These are phyloP conservation scores for Sander lucioperca DNA, from an alignment of 2,113 vertebrate genomes.

Conservation along the genomic window DNA sequence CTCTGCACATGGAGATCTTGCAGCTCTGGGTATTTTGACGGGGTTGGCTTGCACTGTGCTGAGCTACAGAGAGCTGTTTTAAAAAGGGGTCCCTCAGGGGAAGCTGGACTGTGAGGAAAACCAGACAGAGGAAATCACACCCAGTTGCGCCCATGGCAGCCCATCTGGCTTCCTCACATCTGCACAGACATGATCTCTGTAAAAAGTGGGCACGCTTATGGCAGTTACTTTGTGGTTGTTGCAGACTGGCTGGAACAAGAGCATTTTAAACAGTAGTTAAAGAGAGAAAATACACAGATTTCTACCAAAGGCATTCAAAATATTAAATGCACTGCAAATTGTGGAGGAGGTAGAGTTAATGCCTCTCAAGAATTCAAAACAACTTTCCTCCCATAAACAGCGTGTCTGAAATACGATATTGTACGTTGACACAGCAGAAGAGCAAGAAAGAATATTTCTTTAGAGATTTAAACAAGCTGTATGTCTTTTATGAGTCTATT, in stretches of 20 bases:
- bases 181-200: slow-evolving; percentile 65
- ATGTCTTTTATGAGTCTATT: not conserved
- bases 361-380: slow-evolving; percentile 37
- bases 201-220: slow-evolving; percentile 57
- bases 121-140: slow-evolving; percentile 83
- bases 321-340: slow-evolving; percentile 27
- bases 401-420: slow-evolving; percentile 12
- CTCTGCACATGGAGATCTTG: slow-evolving; percentile 45
- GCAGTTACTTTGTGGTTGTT: slow-evolving; percentile 57
- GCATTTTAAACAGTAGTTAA: slow-evolving; percentile 47
- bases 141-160: slow-evolving; percentile 72
- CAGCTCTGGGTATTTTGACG: slow-evolving; percentile 49
- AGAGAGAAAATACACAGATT: slow-evolving; percentile 40
- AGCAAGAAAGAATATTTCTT: slow-evolving; percentile 12
- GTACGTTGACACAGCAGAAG: not conserved
- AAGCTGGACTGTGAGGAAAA: slow-evolving; percentile 83
- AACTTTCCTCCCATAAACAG: slow-evolving; percentile 36
- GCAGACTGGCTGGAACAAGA: slow-evolving; percentile 44
- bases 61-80: slow-evolving; percentile 67
- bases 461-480: slow-evolving; percentile 21
- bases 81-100: slow-evolving; percentile 81
- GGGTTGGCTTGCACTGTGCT: slow-evolving; percentile 35
- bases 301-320: slow-evolving; percentile 22
- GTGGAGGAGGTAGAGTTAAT: slow-evolving; percentile 17
- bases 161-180: slow-evolving; percentile 63